Conservation (phyloP, 2,888 invertebrate genomes). For the Lissocephala sabroskyi region DNA sequence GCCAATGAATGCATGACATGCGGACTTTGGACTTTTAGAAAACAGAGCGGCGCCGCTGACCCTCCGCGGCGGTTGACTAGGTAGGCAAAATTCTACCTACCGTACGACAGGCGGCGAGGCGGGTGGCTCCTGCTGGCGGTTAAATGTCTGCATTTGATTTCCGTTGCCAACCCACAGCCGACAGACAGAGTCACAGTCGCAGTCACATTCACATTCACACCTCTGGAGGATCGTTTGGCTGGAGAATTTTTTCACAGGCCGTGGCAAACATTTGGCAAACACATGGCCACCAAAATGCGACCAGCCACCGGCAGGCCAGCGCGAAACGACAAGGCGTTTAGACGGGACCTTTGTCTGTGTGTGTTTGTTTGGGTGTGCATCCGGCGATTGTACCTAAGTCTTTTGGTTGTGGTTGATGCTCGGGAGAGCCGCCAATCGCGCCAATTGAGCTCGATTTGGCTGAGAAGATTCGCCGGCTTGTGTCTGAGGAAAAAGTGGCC, state of each 20-base stretch:
- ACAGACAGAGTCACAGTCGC: too few species aligned
- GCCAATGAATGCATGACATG: constrained; percentile 28
- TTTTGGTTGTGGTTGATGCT: constrained; percentile 17
- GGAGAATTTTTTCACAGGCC: constrained; percentile 61
- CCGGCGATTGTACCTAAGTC: too few species aligned
- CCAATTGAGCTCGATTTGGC: too few species aligned
- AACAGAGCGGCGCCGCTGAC: background rate
- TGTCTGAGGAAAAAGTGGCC: constrained; percentile 43
- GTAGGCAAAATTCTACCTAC: too few species aligned
- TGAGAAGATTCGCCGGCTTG: constrained; percentile 57
- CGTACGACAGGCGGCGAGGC: too few species aligned
- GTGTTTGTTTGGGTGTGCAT: too few species aligned
- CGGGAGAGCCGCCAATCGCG: background rate
- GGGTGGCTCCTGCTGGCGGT: constrained; percentile 17
- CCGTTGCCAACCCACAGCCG: constrained; percentile 30
- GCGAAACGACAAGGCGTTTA: constrained; percentile 18
- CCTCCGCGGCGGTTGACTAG: background rate
- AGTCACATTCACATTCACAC: constrained; percentile 39
- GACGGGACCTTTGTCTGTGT: constrained; percentile 23
- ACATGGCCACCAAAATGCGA: constrained; percentile 67
- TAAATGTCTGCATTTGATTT: constrained; percentile 59
- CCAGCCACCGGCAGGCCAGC: constrained; percentile 24
- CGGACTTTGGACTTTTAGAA: constrained; percentile 32
- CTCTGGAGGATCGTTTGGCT: constrained; percentile 33
- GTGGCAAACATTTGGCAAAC: constrained; percentile 70